Percentiles rank a stretch among this genome's conserved stretches.
phyloP scores from a whole-genome alignment of 2,888 invertebrate genomes.

The Epirrhoe tristata region DNA sequence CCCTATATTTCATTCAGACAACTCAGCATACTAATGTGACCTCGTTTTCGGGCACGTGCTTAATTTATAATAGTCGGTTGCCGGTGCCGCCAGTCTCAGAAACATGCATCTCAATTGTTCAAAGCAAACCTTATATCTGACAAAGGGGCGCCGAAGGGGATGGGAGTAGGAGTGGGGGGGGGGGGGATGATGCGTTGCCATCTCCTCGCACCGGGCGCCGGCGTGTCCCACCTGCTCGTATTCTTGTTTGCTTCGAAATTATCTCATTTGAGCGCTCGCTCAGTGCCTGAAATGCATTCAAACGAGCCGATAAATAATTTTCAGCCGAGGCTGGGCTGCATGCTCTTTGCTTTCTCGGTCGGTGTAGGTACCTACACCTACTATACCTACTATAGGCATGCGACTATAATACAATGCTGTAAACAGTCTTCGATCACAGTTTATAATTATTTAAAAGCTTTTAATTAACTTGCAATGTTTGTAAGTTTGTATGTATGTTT shows the following conservation, averaged over 20 bases:
- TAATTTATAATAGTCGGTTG: neutral
- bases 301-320: conserved; percentile 13
- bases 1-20: too few species aligned
- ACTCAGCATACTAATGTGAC: neutral
- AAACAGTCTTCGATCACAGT: too few species aligned
- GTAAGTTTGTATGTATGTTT: too few species aligned
- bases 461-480: too few species aligned
- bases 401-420: too few species aligned
- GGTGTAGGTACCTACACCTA: too few species aligned
- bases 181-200: neutral
- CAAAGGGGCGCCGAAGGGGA: conserved; percentile 6
- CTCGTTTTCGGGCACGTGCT: neutral
- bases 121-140: conserved; percentile 9
- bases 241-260: conserved; percentile 12
- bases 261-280: conserved; percentile 9
- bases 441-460: too few species aligned
- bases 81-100: neutral
- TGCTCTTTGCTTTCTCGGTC: too few species aligned
- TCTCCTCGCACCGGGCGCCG: neutral
- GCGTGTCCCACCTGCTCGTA: conserved; percentile 2
- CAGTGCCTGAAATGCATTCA: neutral
- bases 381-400: too few species aligned
- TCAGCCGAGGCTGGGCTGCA: too few species aligned
- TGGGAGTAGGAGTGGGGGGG: neutral
- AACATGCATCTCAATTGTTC: conserved; percentile 16